Base-by-base conservation (phyloP, 1,140 invertebrate species). In the Chionoecetes opilio region DNA sequence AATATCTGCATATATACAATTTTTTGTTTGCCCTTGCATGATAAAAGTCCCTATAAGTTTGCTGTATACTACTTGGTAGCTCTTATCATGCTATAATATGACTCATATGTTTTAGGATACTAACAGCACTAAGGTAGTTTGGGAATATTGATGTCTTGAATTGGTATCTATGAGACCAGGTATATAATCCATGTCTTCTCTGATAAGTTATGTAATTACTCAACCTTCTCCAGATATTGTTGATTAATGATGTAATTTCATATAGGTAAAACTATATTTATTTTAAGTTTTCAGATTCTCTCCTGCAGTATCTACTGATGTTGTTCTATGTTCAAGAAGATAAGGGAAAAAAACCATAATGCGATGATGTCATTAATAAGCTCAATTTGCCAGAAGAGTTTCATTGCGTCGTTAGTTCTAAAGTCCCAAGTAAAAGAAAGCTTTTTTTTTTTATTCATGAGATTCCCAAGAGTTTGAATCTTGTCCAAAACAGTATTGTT, bases 101-200 rank as follows among this genome's bases (percentile, higher is more conserved):
- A 87, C 32, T 85, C 34, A 87, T 21, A 34, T 9, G 85, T 87
- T 87, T 87, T 8, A 21, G 3, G 9, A 35, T 87, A 87, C 85
- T 87, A 87, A 87, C 85, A 32, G 85, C 85, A 87, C 37, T 38
- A 87, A 38, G 32, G 32, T 87, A 38, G 32, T 87, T 35, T n/a
- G 63, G 63, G 63, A 75, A 75, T 0, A 26, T 21, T 75, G 29
- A 32, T 87, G 29, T 37, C 37, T 21, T 8, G 21, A 26, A 87
- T 37, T 26, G 37, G 2, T 38, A 35, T 35, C 17, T 14, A 87
- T 85, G 82, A 87, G 34, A 37, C 21, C 37, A 38, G 32, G 85
- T 87, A 87, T 0, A 34, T 35, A 21, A 34, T 53, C 41, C 46
- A 53, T 53, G 3, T 37, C 31, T 17, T 87, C 34, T 14, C 14